These are phyloP conservation scores for Acinonyx jubatus DNA, from an alignment of 2,113 vertebrate genomes.

Conservation along the genomic window DNA sequence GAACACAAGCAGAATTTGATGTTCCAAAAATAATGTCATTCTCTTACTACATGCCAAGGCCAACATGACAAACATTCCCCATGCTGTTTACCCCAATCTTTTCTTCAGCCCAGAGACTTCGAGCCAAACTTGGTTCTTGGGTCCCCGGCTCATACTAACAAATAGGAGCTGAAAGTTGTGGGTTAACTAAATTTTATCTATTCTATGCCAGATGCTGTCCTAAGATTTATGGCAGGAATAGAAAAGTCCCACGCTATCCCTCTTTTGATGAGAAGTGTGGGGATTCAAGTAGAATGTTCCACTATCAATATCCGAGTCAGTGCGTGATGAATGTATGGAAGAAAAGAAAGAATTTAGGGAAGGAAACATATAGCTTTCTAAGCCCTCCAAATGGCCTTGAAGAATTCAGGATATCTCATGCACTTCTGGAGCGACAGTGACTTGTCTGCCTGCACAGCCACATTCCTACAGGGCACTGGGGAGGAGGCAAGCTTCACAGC, in stretches of 20 bases:
- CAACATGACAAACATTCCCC: background rate
- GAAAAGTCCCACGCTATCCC: background rate
- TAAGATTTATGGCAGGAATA: background rate
- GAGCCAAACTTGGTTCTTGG: background rate
- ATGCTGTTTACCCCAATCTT: background rate
- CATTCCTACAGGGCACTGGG: fast-evolving
- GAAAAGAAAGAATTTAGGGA: background rate
- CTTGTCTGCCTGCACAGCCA: background rate
- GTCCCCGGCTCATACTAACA: background rate
- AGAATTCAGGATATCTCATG: background rate
- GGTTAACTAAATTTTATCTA: background rate
- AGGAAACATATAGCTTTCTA: background rate
- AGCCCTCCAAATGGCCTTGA: background rate
- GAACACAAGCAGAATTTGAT: background rate
- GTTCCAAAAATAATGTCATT: background rate
- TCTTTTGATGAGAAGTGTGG: background rate
- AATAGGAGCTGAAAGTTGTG: background rate
- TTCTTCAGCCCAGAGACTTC: background rate
- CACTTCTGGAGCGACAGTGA: background rate
- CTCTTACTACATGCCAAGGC: background rate
- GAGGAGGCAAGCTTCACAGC: background rate
- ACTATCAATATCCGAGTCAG: background rate
- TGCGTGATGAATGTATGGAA: background rate
- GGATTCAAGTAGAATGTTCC: background rate
- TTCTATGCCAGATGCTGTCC: background rate